Percentiles rank a stretch among this genome's conserved stretches.
phyloP scores from a whole-genome alignment of 2,888 invertebrate genomes.

The Aleiodes alternator region DNA sequence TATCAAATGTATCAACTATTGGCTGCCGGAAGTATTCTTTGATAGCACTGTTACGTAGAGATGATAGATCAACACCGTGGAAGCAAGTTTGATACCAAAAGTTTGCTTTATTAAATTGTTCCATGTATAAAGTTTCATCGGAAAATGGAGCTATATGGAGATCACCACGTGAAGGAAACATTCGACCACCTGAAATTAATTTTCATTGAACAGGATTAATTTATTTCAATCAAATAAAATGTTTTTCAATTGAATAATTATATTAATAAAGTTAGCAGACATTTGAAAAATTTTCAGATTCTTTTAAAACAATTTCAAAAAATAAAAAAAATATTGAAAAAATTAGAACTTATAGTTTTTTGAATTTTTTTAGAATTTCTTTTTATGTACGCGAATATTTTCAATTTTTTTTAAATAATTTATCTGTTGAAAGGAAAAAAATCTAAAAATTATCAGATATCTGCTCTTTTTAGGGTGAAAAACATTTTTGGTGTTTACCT shows the following conservation, averaged over 20 bases:
- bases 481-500: slow-evolving; percentile 71
- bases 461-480: too few relatives aligned
- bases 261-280: too few relatives aligned
- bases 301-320: too few relatives aligned
- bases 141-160: slow-evolving; percentile 98
- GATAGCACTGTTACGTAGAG: slow-evolving; percentile 93
- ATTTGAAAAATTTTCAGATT: too few relatives aligned
- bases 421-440: too few relatives aligned
- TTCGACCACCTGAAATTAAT: slow-evolving; percentile 83
- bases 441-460: too few relatives aligned
- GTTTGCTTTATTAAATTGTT: slow-evolving; percentile 98
- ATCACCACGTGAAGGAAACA: slow-evolving; percentile 98
- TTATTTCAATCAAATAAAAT: background rate
- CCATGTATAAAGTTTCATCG: slow-evolving; percentile 97
- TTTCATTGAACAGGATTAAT: slow-evolving; percentile 35
- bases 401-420: too few relatives aligned
- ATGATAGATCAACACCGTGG: slow-evolving; percentile 97
- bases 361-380: background rate
- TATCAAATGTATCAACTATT: slow-evolving; percentile 98
- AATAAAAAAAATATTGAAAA: too few relatives aligned
- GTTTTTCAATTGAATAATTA: background rate
- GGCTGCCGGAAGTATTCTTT: slow-evolving; percentile 99
- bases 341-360: background rate
- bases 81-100: slow-evolving; percentile 99
- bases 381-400: too few relatives aligned